Percentiles rank a stretch among this genome's conserved stretches.
Evolutionary conservation across 2,113 vertebrate species (phyloP).

Genomic region (Prolemur simus): DNA sequence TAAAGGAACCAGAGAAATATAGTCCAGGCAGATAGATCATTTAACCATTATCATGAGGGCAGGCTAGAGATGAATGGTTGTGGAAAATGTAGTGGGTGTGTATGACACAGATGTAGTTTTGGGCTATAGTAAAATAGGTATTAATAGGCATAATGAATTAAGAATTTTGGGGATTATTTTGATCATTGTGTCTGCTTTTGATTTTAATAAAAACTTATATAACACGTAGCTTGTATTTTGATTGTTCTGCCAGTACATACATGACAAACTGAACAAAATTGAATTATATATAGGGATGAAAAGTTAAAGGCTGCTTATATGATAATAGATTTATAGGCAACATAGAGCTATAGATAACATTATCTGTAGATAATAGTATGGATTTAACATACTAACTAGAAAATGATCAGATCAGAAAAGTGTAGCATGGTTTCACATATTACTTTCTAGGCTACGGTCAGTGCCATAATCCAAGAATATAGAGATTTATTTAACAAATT

Average conservation of each 20-base stretch:
- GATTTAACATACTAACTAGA: not conserved
- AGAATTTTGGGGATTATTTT: not conserved
- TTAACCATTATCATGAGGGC: not conserved
- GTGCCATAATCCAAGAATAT: not conserved
- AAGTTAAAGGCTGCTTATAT: not conserved
- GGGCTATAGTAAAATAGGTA: not conserved
- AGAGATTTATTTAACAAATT: constrained; percentile 31
- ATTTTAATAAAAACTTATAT: not conserved
- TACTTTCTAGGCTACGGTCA: not conserved
- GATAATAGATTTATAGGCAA: not conserved
- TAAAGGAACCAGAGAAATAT: not conserved
- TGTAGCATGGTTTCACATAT: not conserved
- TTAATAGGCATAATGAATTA: not conserved
- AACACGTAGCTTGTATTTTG: not conserved
- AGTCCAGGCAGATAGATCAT: not conserved
- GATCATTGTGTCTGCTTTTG: not conserved
- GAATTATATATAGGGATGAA: not conserved
- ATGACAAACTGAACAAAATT: not conserved
- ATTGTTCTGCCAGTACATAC: not conserved
- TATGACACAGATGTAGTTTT: not conserved
- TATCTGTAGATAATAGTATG: no score
- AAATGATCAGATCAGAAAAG: constrained; percentile 14
- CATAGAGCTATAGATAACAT: not conserved
- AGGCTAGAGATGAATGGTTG: not conserved
- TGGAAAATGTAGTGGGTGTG: not conserved